Conservation (phyloP, 2,888 invertebrate species). For the Ephialtes manifestator region DNA sequence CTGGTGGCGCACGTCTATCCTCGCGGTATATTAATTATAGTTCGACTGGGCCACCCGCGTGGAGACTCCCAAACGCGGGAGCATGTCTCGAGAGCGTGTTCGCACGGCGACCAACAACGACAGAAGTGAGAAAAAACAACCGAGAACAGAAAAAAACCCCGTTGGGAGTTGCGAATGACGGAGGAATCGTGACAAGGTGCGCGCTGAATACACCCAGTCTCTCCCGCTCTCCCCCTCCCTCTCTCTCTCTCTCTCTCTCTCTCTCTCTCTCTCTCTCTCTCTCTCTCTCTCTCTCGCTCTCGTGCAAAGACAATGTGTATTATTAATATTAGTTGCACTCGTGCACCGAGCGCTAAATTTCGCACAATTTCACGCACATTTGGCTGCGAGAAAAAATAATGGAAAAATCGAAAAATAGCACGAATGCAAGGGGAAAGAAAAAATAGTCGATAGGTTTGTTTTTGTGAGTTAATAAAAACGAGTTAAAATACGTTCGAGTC, state of each 20-base stretch:
- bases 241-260: too few relatives aligned
- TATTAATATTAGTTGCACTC: slow-evolving; percentile 6
- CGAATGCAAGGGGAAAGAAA: background rate
- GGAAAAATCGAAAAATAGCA: background rate
- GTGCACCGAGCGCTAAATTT: background rate
- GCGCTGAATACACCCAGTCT: slow-evolving; percentile 24
- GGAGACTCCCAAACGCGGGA: slow-evolving; percentile 34
- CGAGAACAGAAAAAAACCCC: background rate
- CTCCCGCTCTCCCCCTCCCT: background rate
- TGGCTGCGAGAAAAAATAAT: background rate
- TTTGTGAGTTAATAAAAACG: background rate
- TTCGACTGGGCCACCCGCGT: slow-evolving; percentile 58
- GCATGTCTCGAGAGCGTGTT: slow-evolving; percentile 7
- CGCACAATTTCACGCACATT: background rate
- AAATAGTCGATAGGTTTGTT: background rate
- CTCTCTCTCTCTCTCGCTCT: background rate
- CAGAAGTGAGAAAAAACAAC: background rate
- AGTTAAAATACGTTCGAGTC: slow-evolving; percentile 26
- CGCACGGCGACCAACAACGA: slow-evolving; percentile 8
- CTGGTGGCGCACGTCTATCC: slow-evolving; percentile 3
- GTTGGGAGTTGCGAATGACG: background rate
- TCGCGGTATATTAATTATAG: slow-evolving; percentile 63
- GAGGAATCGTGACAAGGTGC: background rate
- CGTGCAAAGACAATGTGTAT: background rate
- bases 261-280: background rate